Conservation (phyloP, 2,797 vertebrate species). For the Ctenochaetus hawaiiensis region DNA sequence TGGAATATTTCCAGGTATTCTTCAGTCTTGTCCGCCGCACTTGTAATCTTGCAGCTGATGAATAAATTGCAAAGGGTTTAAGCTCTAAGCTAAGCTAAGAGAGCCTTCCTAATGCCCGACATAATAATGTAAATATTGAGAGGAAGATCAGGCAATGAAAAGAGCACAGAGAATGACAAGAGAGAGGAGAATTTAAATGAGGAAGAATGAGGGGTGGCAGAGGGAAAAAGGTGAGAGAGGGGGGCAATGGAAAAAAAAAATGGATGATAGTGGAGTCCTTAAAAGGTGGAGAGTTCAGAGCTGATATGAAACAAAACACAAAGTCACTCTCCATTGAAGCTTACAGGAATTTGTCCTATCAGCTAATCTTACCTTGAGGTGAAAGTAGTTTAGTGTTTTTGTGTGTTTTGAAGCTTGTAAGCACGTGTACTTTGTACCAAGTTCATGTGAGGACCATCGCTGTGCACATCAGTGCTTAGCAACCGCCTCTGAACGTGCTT, state of each 20-base stretch:
- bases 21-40: constrained; percentile 32
- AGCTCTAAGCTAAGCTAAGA: constrained; percentile 65
- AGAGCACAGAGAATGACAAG: constrained; percentile 66
- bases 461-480: not conserved
- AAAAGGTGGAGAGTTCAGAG: constrained; percentile 48
- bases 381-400: constrained; percentile 3
- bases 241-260: constrained; percentile 7
- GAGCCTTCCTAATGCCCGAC: constrained; percentile 82
- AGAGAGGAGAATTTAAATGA: constrained; percentile 68
- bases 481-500: not conserved
- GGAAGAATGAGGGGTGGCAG: constrained; percentile 29
- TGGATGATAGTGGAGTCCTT: constrained; percentile 38
- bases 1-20: constrained; percentile 31
- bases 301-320: constrained; percentile 30
- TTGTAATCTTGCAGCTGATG: constrained; percentile 51
- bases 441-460: constrained; percentile 2
- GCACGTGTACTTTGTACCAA: not conserved
- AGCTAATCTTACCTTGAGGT: constrained; percentile 7
- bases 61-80: constrained; percentile 62
- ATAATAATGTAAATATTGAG: constrained; percentile 87
- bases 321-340: constrained; percentile 15
- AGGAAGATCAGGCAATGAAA: constrained; percentile 86
- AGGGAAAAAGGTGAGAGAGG: constrained; percentile 13
- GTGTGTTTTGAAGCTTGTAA: constrained; percentile 6
- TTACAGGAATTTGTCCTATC: constrained; percentile 11